Percentiles rank a stretch among this genome's conserved stretches.
phyloP scores from a whole-genome alignment of 2,888 invertebrate species.

The Eucera pruinosa region DNA sequence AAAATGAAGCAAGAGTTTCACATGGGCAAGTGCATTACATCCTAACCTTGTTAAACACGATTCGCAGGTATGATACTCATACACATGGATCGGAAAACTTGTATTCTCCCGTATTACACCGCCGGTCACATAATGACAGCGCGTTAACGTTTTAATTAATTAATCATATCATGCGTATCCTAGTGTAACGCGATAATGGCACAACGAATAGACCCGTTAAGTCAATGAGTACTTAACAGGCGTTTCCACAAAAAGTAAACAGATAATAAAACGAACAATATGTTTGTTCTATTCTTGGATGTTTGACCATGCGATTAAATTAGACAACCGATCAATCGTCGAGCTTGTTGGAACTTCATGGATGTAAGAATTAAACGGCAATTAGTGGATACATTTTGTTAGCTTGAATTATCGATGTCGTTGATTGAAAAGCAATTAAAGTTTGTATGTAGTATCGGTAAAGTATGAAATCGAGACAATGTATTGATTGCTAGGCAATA shows the following conservation, averaged over 20 bases:
- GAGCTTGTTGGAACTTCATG: background rate
- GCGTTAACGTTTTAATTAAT: conserved; percentile 38
- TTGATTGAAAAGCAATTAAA: background rate
- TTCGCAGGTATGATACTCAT: background rate
- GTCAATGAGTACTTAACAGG: conserved; percentile 6
- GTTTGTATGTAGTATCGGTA: background rate
- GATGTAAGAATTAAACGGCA: background rate
- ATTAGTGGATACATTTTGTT: background rate
- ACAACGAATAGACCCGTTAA: background rate
- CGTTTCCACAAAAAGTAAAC: conserved; percentile 12
- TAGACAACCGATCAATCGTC: conserved; percentile 10
- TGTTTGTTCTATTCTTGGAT: background rate
- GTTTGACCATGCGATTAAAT: conserved; percentile 7
- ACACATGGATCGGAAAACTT: background rate
- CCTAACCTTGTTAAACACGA: conserved; percentile 14
- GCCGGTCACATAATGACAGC: conserved; percentile 11
- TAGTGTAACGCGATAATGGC: conserved; percentile 17
- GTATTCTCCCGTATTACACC: conserved; percentile 7
- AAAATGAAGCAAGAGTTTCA: conserved; percentile 3
- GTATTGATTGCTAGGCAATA: background rate
- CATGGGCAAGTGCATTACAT: background rate
- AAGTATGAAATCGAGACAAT: too few relatives aligned
- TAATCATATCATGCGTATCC: conserved; percentile 22
- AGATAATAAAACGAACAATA: background rate
- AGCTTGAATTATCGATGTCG: background rate